Percentiles rank a stretch among this genome's conserved stretches.
Evolutionary conservation across 1,140 invertebrate species (phyloP).

Genomic region (Drosophila repletoides): DNA sequence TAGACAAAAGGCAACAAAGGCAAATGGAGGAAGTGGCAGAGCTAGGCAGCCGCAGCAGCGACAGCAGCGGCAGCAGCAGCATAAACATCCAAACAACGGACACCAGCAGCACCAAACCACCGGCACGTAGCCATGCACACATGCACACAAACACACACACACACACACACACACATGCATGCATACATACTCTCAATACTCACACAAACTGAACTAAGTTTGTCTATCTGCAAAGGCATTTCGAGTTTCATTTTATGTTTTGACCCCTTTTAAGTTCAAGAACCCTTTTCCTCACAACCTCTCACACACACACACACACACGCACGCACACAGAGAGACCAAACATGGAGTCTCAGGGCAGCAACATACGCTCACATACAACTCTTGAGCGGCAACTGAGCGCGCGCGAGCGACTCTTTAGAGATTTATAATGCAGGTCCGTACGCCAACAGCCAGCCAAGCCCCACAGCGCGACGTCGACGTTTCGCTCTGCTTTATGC

Average conservation of each 20-base stretch:
- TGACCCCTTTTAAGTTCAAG: slow-evolving; percentile 81
- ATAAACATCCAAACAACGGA: slow-evolving; percentile 51
- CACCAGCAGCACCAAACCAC: slow-evolving; percentile 51
- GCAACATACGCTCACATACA: slow-evolving; percentile 40
- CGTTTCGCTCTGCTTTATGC: slow-evolving; percentile 35
- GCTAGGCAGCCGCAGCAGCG: slow-evolving; percentile 19
- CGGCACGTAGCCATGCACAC: slow-evolving; percentile 63
- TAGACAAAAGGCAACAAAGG: slow-evolving; percentile 70
- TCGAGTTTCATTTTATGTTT: slow-evolving; percentile 81
- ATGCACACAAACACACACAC: slow-evolving; percentile 26
- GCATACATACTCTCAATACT: slow-evolving; percentile 23
- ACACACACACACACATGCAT: slow-evolving; percentile 29
- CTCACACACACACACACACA: slow-evolving; percentile 35
- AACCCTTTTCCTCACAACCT: slow-evolving; percentile 74
- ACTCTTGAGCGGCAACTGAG: slow-evolving; percentile 54
- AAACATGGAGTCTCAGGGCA: slow-evolving; percentile 32
- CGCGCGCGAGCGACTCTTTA: slow-evolving; percentile 60
- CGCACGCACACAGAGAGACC: slow-evolving; percentile 6
- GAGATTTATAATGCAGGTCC: slow-evolving; percentile 63
- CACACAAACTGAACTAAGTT: slow-evolving; percentile 55
- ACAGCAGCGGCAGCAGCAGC: slow-evolving; percentile 19
- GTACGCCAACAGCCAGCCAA: slow-evolving; percentile 39
- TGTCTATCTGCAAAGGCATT: slow-evolving; percentile 79
- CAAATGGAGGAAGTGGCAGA: slow-evolving; percentile 46
- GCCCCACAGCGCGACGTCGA: slow-evolving; percentile 33